Evolutionary conservation across 2,797 vertebrate genomes (phyloP).

Genomic region (Lateolabrax maculatus): DNA sequence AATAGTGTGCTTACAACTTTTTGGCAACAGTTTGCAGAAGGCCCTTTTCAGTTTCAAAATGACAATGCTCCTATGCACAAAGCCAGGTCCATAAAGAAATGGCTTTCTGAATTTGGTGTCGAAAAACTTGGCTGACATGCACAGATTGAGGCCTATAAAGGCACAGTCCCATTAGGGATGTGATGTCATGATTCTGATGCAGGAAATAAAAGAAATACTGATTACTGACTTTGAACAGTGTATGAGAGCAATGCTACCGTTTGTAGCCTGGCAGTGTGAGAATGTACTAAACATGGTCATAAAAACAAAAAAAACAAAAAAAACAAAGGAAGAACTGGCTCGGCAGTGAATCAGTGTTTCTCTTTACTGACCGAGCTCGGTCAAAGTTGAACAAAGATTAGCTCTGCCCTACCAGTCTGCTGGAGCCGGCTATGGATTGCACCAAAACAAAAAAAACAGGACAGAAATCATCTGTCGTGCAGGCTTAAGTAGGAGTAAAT

Average conservation of each 20-base stretch:
- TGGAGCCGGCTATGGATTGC: neutral
- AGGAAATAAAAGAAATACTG: neutral
- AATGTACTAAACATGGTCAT: neutral
- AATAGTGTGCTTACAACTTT: too few species aligned
- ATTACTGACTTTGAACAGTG: neutral
- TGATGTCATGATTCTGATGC: neutral
- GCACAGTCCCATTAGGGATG: too few species aligned
- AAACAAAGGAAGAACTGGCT: neutral
- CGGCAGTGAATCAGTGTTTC: neutral
- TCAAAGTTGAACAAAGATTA: neutral
- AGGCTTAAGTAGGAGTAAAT: neutral
- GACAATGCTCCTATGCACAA: too few species aligned
- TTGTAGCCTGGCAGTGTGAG: neutral
- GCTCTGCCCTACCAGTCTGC: neutral
- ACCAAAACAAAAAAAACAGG: neutral
- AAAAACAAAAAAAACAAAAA: neutral
- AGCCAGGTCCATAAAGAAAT: too few species aligned
- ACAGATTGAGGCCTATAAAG: too few species aligned
- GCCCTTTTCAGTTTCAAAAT: too few species aligned
- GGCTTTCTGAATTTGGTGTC: too few species aligned
- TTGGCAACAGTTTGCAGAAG: too few species aligned
- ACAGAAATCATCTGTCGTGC: neutral
- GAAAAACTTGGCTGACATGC: too few species aligned
- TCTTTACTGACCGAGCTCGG: neutral
- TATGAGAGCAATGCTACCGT: constrained; percentile 4